Evolutionary conservation across 2,113 vertebrate species (phyloP).

Genomic region (Cariama cristata): DNA sequence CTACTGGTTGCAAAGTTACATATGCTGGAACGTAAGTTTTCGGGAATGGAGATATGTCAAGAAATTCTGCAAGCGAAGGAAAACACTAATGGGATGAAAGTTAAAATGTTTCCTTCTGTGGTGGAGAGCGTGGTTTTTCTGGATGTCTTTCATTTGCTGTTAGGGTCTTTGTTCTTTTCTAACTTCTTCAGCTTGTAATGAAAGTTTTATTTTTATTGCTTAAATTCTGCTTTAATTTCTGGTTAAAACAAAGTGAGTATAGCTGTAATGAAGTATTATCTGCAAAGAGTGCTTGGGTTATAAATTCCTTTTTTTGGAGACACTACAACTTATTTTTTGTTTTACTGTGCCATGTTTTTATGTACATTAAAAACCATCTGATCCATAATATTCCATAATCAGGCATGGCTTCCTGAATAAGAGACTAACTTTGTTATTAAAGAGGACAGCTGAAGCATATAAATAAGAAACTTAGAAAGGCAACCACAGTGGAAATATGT

Average conservation of each 20-base stretch:
- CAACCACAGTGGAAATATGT: background rate
- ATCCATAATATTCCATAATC: background rate
- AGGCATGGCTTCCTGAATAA: background rate
- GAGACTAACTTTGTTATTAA: background rate
- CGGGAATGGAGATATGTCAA: background rate
- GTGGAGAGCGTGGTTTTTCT: background rate
- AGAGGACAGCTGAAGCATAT: background rate
- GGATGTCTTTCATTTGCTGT: background rate
- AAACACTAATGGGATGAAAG: background rate
- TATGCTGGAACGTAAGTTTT: background rate
- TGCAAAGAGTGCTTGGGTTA: background rate
- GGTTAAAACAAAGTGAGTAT: background rate
- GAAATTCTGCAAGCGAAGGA: background rate
- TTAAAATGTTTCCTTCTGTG: background rate
- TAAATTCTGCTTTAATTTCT: background rate
- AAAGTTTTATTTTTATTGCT: background rate
- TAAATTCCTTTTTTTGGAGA: background rate
- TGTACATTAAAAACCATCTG: background rate
- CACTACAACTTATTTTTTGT: background rate
- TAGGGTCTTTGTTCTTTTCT: background rate
- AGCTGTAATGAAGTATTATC: background rate
- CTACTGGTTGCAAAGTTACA: fast-evolving
- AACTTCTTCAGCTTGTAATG: background rate
- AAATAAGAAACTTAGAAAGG: background rate
- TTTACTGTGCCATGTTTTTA: background rate